Conservation (phyloP, 92 coral and sea anemone species). For the Epizoanthus rinbou region DNA sequence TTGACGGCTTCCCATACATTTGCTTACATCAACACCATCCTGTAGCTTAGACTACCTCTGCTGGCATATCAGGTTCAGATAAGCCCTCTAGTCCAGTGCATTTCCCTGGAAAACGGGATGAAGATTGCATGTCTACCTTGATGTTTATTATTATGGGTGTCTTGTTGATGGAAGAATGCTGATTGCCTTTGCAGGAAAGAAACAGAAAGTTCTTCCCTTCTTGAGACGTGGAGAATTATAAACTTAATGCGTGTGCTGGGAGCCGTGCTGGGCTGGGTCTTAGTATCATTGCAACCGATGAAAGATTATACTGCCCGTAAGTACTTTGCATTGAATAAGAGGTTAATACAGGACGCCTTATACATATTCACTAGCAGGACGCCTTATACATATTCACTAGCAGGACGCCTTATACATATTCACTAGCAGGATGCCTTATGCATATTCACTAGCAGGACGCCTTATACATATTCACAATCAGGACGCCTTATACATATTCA, state of each 20-base stretch:
- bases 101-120: too few relatives aligned
- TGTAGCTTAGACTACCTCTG: too few relatives aligned
- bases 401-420: neutral
- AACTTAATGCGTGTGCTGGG: slow-evolving; percentile 98
- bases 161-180: neutral
- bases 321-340: neutral
- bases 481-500: too few relatives aligned
- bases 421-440: neutral
- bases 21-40: too few relatives aligned
- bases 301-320: slow-evolving; percentile 89
- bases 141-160: neutral
- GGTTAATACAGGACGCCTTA: neutral
- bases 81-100: too few relatives aligned
- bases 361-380: neutral
- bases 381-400: neutral
- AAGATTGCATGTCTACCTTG: too few relatives aligned
- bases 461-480: neutral
- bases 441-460: neutral
- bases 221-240: slow-evolving; percentile 93
- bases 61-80: too few relatives aligned
- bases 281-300: slow-evolving; percentile 83
- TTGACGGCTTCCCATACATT: too few relatives aligned
- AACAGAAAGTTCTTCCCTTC: slow-evolving; percentile 67
- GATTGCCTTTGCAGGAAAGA: slow-evolving; percentile 60
- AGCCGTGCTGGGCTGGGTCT: slow-evolving; percentile 91